Percentiles rank a stretch among this genome's conserved stretches.
phyloP scores from a whole-genome alignment of 2,113 vertebrate genomes.

The Chaetops frenatus region DNA sequence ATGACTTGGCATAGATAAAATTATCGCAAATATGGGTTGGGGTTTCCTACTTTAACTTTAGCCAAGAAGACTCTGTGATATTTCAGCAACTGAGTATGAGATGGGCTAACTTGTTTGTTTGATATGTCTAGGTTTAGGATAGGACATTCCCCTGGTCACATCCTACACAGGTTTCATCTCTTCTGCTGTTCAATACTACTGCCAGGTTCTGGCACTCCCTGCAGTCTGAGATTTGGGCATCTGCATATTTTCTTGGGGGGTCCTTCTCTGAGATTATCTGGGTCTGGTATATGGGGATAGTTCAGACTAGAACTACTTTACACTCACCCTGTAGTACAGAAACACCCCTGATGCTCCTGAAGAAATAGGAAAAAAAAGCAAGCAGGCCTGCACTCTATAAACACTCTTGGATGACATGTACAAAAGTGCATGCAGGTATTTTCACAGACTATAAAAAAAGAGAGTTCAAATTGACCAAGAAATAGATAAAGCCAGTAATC shows the following conservation, averaged over 20 bases:
- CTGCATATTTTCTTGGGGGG: background rate
- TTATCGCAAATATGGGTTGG: background rate
- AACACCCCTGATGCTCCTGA: background rate
- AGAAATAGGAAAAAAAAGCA: background rate
- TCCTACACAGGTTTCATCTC: background rate
- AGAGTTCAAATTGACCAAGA: slow-evolving; percentile 4
- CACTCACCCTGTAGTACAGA: background rate
- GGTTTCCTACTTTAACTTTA: background rate
- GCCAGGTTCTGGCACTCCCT: background rate
- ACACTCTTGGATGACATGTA: background rate
- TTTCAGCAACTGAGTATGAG: background rate
- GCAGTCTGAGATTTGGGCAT: background rate
- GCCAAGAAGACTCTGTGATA: background rate
- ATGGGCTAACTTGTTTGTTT: background rate
- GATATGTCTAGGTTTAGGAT: background rate
- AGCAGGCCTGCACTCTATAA: background rate
- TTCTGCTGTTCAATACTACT: background rate
- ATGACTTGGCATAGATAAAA: background rate
- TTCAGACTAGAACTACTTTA: background rate
- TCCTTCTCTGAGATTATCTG: background rate
- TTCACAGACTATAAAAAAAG: background rate
- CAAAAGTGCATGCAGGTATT: background rate
- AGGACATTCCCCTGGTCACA: background rate
- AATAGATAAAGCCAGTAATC: slow-evolving; percentile 21
- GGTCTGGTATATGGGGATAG: background rate